phyloP scores from a whole-genome alignment of 2,113 vertebrate genomes.

The Motacilla tschutschensis region DNA sequence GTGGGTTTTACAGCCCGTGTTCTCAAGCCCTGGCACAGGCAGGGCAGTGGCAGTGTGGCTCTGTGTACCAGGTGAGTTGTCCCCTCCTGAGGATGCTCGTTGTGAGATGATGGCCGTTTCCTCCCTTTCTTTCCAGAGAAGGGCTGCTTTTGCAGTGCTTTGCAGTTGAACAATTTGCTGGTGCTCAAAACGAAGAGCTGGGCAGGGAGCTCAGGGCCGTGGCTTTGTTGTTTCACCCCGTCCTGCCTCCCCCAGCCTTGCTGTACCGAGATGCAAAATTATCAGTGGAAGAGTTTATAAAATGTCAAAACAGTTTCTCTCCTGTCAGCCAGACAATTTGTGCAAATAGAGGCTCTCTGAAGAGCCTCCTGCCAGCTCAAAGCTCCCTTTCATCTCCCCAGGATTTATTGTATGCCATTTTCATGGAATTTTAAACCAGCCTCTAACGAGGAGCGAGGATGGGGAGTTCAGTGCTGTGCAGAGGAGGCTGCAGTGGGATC shows the following conservation, averaged over 20 bases:
- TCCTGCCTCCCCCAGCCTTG: neutral
- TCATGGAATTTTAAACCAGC: neutral
- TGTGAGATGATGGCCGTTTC: neutral
- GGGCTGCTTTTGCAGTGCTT: neutral
- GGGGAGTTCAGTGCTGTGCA: neutral
- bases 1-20: rapidly evolving
- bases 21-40: neutral
- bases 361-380: neutral
- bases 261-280: neutral
- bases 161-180: neutral
- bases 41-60: neutral
- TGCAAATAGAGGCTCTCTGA: neutral
- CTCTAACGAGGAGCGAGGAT: neutral
- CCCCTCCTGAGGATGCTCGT: neutral
- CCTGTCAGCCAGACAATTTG: neutral
- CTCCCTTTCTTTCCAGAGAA: neutral
- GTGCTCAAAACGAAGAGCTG: neutral
- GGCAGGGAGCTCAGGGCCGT: neutral
- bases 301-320: neutral
- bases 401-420: neutral
- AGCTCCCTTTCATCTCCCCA: neutral
- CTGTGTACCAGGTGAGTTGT: neutral
- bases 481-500: neutral
- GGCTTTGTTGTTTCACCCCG: neutral
- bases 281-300: neutral